Evolutionary conservation across 2,888 invertebrate species (phyloP).

Genomic region (Agrochola lota): DNA sequence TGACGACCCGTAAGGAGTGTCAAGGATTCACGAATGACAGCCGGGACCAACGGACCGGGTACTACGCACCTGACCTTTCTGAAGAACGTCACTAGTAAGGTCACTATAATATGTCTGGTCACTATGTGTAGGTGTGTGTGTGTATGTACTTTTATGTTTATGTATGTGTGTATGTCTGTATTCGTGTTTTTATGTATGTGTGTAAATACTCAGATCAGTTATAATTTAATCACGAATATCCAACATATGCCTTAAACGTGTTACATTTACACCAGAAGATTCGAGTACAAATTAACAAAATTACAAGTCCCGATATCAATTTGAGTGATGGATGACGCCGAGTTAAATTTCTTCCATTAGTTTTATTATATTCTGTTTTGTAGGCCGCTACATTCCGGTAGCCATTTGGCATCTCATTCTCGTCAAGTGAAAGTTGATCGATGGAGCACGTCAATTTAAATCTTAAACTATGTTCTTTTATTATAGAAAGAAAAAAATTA

Average conservation of each 20-base stretch:
- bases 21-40: no score
- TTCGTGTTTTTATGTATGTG: no score
- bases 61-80: no score
- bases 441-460: conserved; percentile 67
- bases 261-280: conserved; percentile 39
- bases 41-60: no score
- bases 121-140: no score
- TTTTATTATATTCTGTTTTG: conserved; percentile 67
- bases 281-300: conserved; percentile 46
- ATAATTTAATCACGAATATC: conserved; percentile 7
- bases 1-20: no score
- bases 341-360: conserved; percentile 68
- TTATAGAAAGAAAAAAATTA: conserved; percentile 23
- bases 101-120: no score
- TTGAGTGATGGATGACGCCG: conserved; percentile 60
- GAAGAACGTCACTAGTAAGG: no score
- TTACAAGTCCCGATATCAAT: conserved; percentile 61
- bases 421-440: conserved; percentile 81
- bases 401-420: conserved; percentile 69
- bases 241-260: conserved; percentile 11
- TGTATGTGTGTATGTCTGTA: no score
- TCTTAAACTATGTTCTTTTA: conserved; percentile 60
- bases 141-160: no score
- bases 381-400: conserved; percentile 75
- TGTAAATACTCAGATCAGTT: conserved; percentile 5